Evolutionary conservation across 1,140 invertebrate species (phyloP).

Genomic region (Drosophila punjabiensis): DNA sequence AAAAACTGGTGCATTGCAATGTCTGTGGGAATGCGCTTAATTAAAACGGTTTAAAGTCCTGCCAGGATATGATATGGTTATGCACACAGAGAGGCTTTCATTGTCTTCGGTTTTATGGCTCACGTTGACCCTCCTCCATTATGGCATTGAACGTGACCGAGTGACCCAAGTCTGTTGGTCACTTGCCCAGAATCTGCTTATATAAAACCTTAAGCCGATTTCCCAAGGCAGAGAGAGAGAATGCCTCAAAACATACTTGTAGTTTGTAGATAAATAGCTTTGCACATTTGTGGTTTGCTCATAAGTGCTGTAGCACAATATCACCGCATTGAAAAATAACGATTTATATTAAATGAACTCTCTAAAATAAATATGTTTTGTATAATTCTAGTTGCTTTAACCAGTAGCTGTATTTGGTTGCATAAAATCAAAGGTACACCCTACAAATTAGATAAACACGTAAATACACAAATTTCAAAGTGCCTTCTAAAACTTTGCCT

Average conservation of each 20-base stretch:
- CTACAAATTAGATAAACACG: not conserved
- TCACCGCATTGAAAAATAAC: not conserved
- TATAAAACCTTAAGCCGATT: constrained; percentile 19
- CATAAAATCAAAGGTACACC: not conserved
- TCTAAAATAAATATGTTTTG: too few species aligned
- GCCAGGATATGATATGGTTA: not conserved
- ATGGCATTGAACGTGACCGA: constrained; percentile 29
- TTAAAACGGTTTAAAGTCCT: constrained; percentile 57
- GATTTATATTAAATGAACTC: not conserved
- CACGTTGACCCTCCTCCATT: not conserved
- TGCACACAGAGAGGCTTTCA: not conserved
- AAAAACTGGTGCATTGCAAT: constrained; percentile 43
- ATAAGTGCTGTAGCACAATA: too few species aligned
- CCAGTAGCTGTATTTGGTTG: too few species aligned
- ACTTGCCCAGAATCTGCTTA: not conserved
- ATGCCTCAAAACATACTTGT: not conserved
- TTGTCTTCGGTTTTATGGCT: constrained; percentile 27
- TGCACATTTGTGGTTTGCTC: not conserved
- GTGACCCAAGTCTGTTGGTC: not conserved
- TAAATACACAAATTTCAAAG: not conserved
- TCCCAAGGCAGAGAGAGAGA: not conserved
- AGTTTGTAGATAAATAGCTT: constrained; percentile 16
- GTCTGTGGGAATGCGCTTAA: constrained; percentile 43
- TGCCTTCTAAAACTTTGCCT: not conserved
- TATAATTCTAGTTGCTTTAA: not conserved